Conservation (phyloP, 2,888 invertebrate species). For the Hipparchia sbordonii region DNA sequence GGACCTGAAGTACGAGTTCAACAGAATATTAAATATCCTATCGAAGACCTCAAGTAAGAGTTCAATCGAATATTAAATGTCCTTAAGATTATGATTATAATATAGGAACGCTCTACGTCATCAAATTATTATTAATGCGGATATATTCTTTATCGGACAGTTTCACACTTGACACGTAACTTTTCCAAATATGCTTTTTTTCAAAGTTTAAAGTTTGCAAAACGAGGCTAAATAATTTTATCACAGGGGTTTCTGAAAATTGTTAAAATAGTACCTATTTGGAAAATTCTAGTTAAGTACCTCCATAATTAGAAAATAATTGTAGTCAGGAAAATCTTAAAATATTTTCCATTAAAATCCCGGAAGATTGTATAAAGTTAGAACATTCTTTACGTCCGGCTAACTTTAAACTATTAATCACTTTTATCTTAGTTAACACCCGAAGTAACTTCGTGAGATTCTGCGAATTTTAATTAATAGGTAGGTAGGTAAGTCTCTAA, state of each 20-base stretch:
- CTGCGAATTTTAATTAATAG: constrained; percentile 34
- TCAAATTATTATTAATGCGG: neutral
- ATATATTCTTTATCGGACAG: no score
- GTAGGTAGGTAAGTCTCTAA: neutral
- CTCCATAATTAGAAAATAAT: no score
- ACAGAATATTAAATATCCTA: neutral
- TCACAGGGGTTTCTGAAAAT: no score
- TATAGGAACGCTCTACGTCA: neutral
- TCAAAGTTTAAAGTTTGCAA: no score
- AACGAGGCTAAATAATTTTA: no score
- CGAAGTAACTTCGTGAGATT: constrained; percentile 29
- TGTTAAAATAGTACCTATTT: neutral
- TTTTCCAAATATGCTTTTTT: no score
- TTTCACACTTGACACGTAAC: no score
- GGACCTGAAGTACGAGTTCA: neutral
- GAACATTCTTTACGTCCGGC: constrained; percentile 20
- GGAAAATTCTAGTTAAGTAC: neutral
- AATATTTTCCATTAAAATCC: constrained; percentile 15
- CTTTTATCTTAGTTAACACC: constrained; percentile 28
- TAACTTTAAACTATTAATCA: constrained; percentile 37
- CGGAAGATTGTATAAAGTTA: constrained; percentile 14
- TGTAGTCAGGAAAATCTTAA: neutral
- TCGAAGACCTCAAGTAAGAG: no score
- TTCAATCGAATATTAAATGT: neutral
- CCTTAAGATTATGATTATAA: neutral